A percentile compares a stretch with the other conserved stretches of the same genome.
phyloP scores from a whole-genome alignment of 2,797 vertebrate species.

The Anguilla megastoma region DNA sequence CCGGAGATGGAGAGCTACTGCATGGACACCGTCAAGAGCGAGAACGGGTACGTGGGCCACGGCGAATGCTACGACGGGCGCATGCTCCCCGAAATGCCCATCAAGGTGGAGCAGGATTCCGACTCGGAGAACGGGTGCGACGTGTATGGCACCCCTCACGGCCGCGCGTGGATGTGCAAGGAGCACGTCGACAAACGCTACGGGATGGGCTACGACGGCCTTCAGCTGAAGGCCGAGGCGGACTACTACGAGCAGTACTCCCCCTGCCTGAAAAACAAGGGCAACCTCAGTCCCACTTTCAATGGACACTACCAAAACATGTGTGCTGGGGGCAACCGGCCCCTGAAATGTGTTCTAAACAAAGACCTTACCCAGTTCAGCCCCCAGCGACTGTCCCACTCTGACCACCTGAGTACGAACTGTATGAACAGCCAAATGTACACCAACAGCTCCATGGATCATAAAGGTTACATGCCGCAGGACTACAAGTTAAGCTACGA shows the following conservation, averaged over 20 bases:
- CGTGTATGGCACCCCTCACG: conserved; percentile 54
- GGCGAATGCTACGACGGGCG: conserved; percentile 69
- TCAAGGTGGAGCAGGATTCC: conserved; percentile 88
- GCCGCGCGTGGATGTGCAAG: conserved; percentile 73
- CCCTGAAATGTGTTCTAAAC: conserved; percentile 73
- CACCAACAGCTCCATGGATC: conserved; percentile 56
- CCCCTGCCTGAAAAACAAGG: conserved; percentile 77
- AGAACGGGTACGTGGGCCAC: conserved; percentile 61
- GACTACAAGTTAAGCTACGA: conserved; percentile 74
- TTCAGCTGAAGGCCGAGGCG: conserved; percentile 83
- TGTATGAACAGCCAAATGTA: conserved; percentile 72
- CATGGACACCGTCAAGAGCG: conserved; percentile 74
- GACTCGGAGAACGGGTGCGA: conserved; percentile 81
- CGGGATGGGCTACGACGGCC: conserved; percentile 61
- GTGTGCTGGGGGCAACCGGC: conserved; percentile 52
- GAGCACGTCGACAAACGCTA: conserved; percentile 64
- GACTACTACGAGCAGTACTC: conserved; percentile 75
- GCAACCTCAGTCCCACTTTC: conserved; percentile 69
- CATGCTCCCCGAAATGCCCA: conserved; percentile 74
- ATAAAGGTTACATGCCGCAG: conserved; percentile 72
- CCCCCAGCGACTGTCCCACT: conserved; percentile 70
- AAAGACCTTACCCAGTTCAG: conserved; percentile 68
- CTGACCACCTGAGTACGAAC: conserved; percentile 69
- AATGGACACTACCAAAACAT: conserved; percentile 71
- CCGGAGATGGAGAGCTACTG: conserved; percentile 66